Evolutionary conservation across 2,113 vertebrate species (phyloP), one percentile per base, ranked within the genome.

Genomic region (Syngnathus scovelli): DNA sequence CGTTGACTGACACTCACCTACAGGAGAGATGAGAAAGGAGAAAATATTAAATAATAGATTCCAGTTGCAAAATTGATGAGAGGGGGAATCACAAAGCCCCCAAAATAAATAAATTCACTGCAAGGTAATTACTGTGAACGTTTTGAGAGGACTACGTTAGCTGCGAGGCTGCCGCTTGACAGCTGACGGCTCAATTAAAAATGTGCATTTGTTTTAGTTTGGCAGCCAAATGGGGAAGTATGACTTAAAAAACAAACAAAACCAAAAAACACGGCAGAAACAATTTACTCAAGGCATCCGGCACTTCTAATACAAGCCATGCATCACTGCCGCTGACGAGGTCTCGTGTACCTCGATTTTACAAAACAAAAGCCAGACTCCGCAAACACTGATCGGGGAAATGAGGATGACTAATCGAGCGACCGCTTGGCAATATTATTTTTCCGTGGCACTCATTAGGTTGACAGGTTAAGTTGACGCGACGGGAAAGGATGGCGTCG

Each of bases 1-100:
- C 74, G 85, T 68, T 77, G 74, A 78, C 66, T 78, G 86, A 87
- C 83, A 88, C 88, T 88, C 81, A 90, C 88, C 88, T 90, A 59
- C 36, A 83, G 73, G 78, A 83, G 69, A 78, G 23, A 44, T 69
- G 69, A 76, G 1, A 72, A 66, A 65, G 77, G 52, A 65, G 69
- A 77, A 39, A 54, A 73, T n/a, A 65, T 75, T 76, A 76, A 76
- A 81, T 79, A 51, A 77, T 79, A 69, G 61, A 82, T 76, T 77
- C 61, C 27, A 69, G 74, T 71, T 79, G 83, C 71, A 85, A 71
- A 69, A 78, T 79, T 81, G 69, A 83, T 79, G 78, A 68, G 62
- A 73, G 52, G 54, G 48, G 38, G 78, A 80, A 81, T 77, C 78
- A 75, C 71, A 79, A 76, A 83, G 70, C 61, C 56, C 55, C 52